These are phyloP conservation scores for Philopotamus ludificatus DNA, from an alignment of 1,140 invertebrate genomes.

Conservation along the genomic window DNA sequence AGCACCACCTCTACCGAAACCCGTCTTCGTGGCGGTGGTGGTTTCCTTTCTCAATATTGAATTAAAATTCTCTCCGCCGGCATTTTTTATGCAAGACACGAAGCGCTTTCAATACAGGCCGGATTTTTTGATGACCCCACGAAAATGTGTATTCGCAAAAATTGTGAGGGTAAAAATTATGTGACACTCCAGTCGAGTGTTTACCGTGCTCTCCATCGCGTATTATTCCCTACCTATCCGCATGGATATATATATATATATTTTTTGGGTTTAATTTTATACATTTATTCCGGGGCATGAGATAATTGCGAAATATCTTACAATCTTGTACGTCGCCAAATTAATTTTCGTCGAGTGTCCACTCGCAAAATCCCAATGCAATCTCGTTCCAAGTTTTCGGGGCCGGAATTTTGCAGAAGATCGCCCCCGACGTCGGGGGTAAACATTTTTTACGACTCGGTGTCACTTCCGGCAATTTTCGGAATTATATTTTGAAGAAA, in stretches of 20 bases:
- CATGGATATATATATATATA: too few relatives aligned
- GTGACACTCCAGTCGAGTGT: too few relatives aligned
- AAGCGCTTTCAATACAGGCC: neutral
- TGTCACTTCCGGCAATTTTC: conserved; percentile 9
- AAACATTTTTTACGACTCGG: neutral
- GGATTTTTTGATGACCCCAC: too few relatives aligned
- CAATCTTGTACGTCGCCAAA: neutral
- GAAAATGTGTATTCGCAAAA: too few relatives aligned
- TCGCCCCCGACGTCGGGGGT: neutral
- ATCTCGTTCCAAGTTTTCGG: neutral
- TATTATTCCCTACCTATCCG: too few relatives aligned
- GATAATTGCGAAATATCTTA: too few relatives aligned
- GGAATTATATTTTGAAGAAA: too few relatives aligned
- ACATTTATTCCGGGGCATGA: too few relatives aligned
- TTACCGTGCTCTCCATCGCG: too few relatives aligned
- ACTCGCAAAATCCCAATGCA: neutral
- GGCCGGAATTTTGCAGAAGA: neutral
- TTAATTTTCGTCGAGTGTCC: neutral
- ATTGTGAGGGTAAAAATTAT: too few relatives aligned
- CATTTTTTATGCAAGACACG: conserved; percentile 9
- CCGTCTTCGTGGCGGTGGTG: neutral
- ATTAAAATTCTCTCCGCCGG: conserved; percentile 10
- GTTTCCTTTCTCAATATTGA: conserved; percentile 10
- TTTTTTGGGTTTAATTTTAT: too few relatives aligned
- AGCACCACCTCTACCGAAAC: conserved; percentile 8